Evolutionary conservation across 2,113 vertebrate genomes (phyloP).

Genomic region (Corythoichthys haematopterus): DNA sequence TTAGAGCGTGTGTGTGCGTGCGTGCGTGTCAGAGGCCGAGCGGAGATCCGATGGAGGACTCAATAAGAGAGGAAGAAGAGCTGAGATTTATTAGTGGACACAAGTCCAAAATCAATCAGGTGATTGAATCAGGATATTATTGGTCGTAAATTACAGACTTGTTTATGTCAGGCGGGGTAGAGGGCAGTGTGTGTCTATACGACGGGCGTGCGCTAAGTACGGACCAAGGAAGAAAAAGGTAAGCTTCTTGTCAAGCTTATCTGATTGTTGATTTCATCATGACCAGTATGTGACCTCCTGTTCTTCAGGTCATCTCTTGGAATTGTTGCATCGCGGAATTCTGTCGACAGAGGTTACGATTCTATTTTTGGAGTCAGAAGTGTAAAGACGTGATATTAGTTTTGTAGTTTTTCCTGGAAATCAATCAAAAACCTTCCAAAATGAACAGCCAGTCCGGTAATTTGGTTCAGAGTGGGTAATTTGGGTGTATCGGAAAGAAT

Average conservation of each 20-base stretch:
- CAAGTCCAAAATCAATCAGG: constrained; percentile 97
- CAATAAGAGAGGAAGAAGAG: constrained; percentile 92
- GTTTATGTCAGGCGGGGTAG: constrained; percentile 62
- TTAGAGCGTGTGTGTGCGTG: no score
- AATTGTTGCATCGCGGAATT: no score
- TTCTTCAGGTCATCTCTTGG: not conserved
- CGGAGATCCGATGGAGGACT: constrained; percentile 73
- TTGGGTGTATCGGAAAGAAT: no score
- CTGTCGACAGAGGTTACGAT: no score
- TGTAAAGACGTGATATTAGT: no score
- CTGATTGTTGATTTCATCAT: constrained; percentile 56
- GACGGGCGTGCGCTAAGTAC: constrained; percentile 41
- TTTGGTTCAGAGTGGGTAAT: no score
- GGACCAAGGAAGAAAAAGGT: constrained; percentile 47
- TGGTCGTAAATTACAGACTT: constrained; percentile 71
- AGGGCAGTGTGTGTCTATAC: no score
- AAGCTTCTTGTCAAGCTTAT: constrained; percentile 55
- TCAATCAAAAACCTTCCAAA: no score
- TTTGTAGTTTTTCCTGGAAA: no score
- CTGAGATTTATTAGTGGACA: constrained; percentile 89
- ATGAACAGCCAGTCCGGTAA: no score
- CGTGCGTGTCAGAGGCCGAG: constrained; percentile 32
- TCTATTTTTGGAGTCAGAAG: no score
- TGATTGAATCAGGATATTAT: constrained; percentile 93
- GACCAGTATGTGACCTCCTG: constrained; percentile 38